Evolutionary conservation across 30 jellyfish, hydroid and myxozoan species (phyloP), one percentile per base, ranked within the genome.

Genomic region (Hydractinia echinata): DNA sequence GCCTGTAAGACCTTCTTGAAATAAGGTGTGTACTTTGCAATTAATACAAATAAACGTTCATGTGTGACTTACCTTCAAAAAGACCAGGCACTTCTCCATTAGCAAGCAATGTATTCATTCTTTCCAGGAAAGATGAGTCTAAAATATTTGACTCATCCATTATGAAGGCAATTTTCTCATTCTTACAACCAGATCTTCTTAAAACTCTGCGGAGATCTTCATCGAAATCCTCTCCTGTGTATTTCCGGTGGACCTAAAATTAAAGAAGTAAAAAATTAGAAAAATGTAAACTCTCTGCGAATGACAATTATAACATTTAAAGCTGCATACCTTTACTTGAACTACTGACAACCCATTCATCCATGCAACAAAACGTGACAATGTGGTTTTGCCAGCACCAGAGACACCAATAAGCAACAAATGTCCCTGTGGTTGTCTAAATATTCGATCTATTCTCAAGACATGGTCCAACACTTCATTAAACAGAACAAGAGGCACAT

Each of bases 41-140:
- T 0, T 60, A 13, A 15, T 60, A 13, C n/a, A 13, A 60, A 60
- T 10, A 10, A 58, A n/a, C 10, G 76, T 10, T 18, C 19, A n/a
- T 30, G 44, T 30, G 19, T 11, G 19, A 58, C 11, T 15, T 4
- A 76, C 84, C 97, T 81, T 94, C 99, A 82, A 94, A 94, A 56
- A 94, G 84, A 72, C 99, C 99, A 79, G 99, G 99, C 11, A 94
- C 99, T 80, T 89, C 99, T 61, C 99, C 99, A 81, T 89, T 94
- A 1, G 99, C 97, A 77, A 94, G 95, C 66, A 94, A 71, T n/a
- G 99, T 89, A 84, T 89, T 94, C 97, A 94, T 89, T 79, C 99
- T 80, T 64, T 94, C 99, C 30, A 94, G 64, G 85, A 94, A 94
- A 5, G 97, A 89, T 9, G 99, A 94, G 56, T 89, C 97, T 4